phyloP scores from a whole-genome alignment of 2,888 invertebrate species.

The Cerastis leucographa region DNA sequence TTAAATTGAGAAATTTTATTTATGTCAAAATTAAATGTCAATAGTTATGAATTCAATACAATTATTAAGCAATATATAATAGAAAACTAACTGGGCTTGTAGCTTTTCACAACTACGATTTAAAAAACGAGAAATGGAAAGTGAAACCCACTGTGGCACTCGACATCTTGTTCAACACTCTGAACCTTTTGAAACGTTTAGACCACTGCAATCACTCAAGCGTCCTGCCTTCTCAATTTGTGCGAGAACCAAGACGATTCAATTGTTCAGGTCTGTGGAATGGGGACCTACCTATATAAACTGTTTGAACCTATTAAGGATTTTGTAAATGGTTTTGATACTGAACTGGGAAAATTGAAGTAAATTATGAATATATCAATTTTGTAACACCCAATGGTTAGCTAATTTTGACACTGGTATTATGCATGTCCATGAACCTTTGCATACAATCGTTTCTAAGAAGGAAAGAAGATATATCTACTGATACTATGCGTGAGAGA shows the following conservation, averaged over 20 bases:
- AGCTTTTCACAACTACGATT: no score
- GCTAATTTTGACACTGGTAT: neutral
- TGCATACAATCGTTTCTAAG: neutral
- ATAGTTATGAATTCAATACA: no score
- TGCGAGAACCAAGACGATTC: constrained; percentile 10
- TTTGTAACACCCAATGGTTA: neutral
- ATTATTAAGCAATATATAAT: no score
- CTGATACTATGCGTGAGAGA: neutral
- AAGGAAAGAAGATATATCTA: neutral
- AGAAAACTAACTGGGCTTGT: neutral
- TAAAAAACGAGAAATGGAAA: neutral
- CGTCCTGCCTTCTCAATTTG: constrained; percentile 31
- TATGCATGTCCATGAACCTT: neutral
- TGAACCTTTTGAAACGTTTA: constrained; percentile 25
- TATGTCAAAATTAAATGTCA: no score
- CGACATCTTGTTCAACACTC: constrained; percentile 30
- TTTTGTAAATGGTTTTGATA: neutral
- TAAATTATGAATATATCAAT: neutral
- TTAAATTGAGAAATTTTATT: no score
- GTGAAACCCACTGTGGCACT: neutral
- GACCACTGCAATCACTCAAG: constrained; percentile 31
- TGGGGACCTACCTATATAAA: neutral
- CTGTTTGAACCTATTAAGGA: neutral
- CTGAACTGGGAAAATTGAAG: neutral
- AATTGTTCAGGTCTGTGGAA: constrained; percentile 10